Evolutionary conservation across 2,113 vertebrate species (phyloP).

Genomic region (Greenwoodochromis staneri): DNA sequence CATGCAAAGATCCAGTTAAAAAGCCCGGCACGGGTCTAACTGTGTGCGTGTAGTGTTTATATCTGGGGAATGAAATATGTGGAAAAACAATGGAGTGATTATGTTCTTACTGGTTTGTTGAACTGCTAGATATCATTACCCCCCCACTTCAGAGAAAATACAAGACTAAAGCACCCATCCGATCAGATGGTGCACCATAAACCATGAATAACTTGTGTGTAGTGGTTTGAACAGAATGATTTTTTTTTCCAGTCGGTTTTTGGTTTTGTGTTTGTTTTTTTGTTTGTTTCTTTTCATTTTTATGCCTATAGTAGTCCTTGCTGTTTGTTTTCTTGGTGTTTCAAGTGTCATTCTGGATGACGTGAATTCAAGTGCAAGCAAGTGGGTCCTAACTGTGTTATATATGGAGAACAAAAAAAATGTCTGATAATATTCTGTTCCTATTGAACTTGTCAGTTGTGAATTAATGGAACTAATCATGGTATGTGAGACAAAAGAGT

Average conservation of each 20-base stretch:
- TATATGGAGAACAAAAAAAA: constrained; percentile 15
- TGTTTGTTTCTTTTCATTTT: neutral
- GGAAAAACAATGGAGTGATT: constrained; percentile 36
- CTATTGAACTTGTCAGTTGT: constrained; percentile 61
- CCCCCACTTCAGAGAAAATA: constrained; percentile 32
- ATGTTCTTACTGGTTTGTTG: constrained; percentile 38
- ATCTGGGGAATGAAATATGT: constrained; percentile 45
- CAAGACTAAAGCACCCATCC: neutral
- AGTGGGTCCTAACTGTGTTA: constrained; percentile 58
- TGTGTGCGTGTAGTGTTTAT: constrained; percentile 55
- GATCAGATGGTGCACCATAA: constrained; percentile 14
- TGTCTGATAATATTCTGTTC: constrained; percentile 57
- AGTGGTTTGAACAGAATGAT: constrained; percentile 22
- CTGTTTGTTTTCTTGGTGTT: constrained; percentile 58
- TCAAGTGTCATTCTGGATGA: constrained; percentile 61
- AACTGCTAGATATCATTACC: constrained; percentile 43
- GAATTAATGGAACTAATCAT: constrained; percentile 63
- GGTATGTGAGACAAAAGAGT: constrained; percentile 64
- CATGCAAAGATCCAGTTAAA: constrained; percentile 32
- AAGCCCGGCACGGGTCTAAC: constrained; percentile 5
- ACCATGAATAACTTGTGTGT: constrained; percentile 44
- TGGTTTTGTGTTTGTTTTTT: neutral
- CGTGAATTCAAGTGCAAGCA: constrained; percentile 61
- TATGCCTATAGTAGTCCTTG: constrained; percentile 31
- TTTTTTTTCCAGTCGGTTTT: neutral